Base-by-base conservation (phyloP, 2,113 vertebrate species). In the Callipepla squamata region DNA sequence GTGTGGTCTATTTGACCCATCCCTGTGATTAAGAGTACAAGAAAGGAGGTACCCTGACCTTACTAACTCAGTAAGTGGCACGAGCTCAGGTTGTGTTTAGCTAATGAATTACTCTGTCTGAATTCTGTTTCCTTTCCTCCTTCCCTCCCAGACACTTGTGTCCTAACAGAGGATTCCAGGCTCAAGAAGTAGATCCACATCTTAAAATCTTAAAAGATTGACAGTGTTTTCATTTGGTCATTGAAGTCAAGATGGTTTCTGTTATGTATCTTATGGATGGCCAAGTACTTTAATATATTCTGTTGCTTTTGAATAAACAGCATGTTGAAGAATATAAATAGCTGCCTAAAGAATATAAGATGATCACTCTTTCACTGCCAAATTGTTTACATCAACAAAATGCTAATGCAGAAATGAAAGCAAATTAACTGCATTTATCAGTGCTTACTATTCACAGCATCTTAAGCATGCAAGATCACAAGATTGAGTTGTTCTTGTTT, bases 371-470 rank as follows among this genome's bases (percentile, higher is more conserved):
- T 28, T 80, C 34, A 25, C 55, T 72, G 85, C 7, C 30, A 21
- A 82, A 66, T 69, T 77, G 11, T 80, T 90, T 89, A 77, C 36
- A 94, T 90, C 61, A 74, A 72, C 21, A 57, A 78, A 77, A 65
- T 68, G 77, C 45, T 78, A 59, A 59, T 47, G 18, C 34, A 1
- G 5, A 3, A 32, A 34, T 74, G 48, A 67, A 73, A 51, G 6
- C 21, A 5, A 79, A 89, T 81, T 81, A 81, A 68, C 0, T 0
- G 7, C 38, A 38, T 72, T 81, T 57, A 89, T 67, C 28, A 34
- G 32, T 48, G 6, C 22, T 34, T 44, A 32, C 23, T n/a, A 25
- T 51, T 75, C 61, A 69, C 17, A 65, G 7, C 38, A 4, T 34
- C 69, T 87, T 79, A 67, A 45, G 59, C 5, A 53, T 6, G 2